Conservation (phyloP, 1,140 invertebrate genomes). For the Drosophila paulistorum region DNA sequence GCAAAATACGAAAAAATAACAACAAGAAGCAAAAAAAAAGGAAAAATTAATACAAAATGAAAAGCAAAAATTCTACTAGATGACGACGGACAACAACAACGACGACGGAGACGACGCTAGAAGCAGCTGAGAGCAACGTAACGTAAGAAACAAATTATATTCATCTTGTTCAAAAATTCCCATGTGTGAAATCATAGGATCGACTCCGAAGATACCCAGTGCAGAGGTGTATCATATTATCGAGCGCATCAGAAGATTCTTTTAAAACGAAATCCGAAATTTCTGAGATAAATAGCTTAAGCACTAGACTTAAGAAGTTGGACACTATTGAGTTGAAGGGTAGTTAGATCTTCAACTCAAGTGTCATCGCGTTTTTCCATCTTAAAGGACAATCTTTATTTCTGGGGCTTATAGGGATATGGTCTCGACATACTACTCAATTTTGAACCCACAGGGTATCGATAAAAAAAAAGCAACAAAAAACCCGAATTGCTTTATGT, state of each 20-base stretch:
- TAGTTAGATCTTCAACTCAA: too few relatives aligned
- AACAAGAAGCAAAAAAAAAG: conserved; percentile 46
- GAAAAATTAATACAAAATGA: conserved; percentile 27
- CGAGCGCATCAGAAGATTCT: too few relatives aligned
- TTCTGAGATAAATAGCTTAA: too few relatives aligned
- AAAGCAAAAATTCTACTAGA: conserved; percentile 68
- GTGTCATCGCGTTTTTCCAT: too few relatives aligned
- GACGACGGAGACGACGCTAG: conserved; percentile 6
- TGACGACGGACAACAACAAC: conserved; percentile 28
- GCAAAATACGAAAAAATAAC: conserved; percentile 37
- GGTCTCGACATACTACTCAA: too few relatives aligned
- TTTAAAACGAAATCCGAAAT: too few relatives aligned
- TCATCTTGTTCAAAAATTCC: conserved; percentile 62
- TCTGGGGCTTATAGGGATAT: too few relatives aligned
- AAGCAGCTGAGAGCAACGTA: conserved; percentile 49
- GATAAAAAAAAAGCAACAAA: not conserved
- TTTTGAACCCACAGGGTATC: conserved; percentile 7
- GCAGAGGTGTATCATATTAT: too few relatives aligned
- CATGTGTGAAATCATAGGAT: not conserved
- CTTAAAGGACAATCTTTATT: too few relatives aligned
- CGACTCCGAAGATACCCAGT: not conserved
- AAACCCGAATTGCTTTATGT: conserved; percentile 14
- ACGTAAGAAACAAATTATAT: conserved; percentile 77
- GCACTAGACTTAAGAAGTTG: too few relatives aligned
- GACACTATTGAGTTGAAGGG: too few relatives aligned